These are phyloP conservation scores for Zosterops borbonicus DNA, from an alignment of 2,113 vertebrate genomes.

Conservation along the genomic window DNA sequence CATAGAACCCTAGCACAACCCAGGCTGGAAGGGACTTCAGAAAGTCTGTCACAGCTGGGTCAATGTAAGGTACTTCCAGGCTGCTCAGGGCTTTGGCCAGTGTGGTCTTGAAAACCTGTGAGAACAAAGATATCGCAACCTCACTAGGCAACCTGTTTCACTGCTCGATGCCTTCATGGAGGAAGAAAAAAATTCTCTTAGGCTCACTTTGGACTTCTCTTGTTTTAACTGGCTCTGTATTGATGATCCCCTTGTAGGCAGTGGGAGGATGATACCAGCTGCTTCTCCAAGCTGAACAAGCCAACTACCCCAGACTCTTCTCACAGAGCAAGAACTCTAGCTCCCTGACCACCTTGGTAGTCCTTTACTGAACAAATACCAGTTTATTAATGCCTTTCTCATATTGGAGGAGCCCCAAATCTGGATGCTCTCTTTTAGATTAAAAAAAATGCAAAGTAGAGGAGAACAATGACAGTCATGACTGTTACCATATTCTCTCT, in stretches of 20 bases:
- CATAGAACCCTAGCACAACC: not conserved
- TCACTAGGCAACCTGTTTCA: not conserved
- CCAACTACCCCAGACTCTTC: not conserved
- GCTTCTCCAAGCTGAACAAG: not conserved
- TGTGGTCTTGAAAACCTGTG: not conserved
- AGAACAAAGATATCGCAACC: not conserved
- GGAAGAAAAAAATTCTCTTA: not conserved
- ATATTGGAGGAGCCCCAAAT: not conserved
- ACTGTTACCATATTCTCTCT: not conserved
- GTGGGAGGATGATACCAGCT: not conserved
- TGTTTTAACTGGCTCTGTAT: not conserved
- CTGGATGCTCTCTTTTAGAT: not conserved
- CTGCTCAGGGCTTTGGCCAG: not conserved
- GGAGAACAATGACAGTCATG: not conserved
- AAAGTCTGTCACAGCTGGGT: not conserved
- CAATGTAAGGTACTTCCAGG: not conserved
- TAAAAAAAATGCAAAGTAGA: not conserved
- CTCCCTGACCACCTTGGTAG: not conserved
- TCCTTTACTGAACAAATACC: not conserved
- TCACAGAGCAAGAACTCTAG: not conserved
- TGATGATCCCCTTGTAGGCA: not conserved
- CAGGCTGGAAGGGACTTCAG: not conserved
- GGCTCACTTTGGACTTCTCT: not conserved
- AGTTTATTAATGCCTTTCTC: not conserved
- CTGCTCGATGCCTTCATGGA: not conserved